Conservation (phyloP, 1,140 invertebrate genomes). For the Papilio machaon region DNA sequence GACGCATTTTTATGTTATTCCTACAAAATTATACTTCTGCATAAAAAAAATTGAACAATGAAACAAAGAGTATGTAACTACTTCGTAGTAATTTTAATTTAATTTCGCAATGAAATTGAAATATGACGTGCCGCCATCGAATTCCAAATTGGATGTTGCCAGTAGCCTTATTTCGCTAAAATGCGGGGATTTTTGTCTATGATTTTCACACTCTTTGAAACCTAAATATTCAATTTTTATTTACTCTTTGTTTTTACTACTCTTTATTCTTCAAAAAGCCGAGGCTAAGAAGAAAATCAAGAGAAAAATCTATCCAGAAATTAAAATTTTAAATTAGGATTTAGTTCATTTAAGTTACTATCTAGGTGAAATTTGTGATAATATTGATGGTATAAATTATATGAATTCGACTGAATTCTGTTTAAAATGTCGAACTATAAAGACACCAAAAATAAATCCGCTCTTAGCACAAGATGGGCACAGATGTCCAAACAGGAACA, state of each 20-base stretch:
- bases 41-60: no score
- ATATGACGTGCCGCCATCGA: no score
- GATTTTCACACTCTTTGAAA: not conserved
- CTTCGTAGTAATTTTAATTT: no score
- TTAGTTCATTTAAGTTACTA: not conserved
- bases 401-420: not conserved
- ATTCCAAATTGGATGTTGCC: no score
- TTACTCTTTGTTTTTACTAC: not conserved
- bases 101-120: no score
- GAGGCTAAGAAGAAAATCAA: not conserved
- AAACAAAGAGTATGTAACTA: no score
- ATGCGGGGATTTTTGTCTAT: not conserved
- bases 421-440: constrained; percentile 72
- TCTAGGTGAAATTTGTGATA: not conserved
- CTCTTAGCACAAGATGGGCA: constrained; percentile 82
- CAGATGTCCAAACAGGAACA: constrained; percentile 92
- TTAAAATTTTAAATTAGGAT: not conserved
- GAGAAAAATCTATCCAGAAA: not conserved
- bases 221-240: no score
- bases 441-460: constrained; percentile 75
- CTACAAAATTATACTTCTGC: no score
- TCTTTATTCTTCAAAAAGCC: not conserved
- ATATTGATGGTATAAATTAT: not conserved
- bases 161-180: no score
- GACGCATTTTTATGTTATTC: no score